phyloP scores from a whole-genome alignment of 2,797 vertebrate species.

The Myiothlypis coronata region DNA sequence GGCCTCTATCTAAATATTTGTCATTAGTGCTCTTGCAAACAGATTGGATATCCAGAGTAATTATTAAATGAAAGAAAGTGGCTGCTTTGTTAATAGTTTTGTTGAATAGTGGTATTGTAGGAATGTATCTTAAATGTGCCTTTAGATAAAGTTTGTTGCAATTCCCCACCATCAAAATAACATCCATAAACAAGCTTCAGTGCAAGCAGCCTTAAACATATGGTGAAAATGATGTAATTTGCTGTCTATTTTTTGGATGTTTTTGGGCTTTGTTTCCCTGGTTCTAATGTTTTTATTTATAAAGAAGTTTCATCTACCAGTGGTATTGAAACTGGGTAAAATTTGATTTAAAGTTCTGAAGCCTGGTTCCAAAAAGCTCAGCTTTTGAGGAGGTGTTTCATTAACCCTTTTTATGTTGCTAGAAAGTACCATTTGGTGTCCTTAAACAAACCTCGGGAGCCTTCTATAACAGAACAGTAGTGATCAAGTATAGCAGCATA shows the following conservation, averaged over 20 bases:
- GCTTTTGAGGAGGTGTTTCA: neutral
- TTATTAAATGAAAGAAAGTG: neutral
- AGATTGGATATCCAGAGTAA: neutral
- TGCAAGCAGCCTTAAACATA: neutral
- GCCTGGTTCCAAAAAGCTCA: neutral
- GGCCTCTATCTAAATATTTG: neutral
- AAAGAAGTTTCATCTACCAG: neutral
- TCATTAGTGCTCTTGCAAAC: neutral
- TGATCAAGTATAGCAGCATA: conserved; percentile 38
- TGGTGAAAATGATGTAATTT: neutral
- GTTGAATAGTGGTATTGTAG: neutral
- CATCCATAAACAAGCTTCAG: neutral
- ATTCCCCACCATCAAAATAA: neutral
- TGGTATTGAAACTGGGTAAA: neutral
- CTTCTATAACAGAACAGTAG: conserved; percentile 10
- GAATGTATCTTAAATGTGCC: neutral
- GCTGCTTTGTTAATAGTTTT: neutral
- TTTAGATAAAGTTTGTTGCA: neutral
- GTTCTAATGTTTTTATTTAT: conserved; percentile 4
- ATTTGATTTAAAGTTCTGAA: conserved; percentile 17
- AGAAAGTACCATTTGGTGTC: neutral
- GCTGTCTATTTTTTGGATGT: fast-evolving
- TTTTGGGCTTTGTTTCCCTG: neutral
- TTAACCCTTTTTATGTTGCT: conserved; percentile 41
- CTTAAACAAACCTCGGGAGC: neutral